Base-by-base conservation (phyloP, 2,888 invertebrate species). In the Pheosia tremula region DNA sequence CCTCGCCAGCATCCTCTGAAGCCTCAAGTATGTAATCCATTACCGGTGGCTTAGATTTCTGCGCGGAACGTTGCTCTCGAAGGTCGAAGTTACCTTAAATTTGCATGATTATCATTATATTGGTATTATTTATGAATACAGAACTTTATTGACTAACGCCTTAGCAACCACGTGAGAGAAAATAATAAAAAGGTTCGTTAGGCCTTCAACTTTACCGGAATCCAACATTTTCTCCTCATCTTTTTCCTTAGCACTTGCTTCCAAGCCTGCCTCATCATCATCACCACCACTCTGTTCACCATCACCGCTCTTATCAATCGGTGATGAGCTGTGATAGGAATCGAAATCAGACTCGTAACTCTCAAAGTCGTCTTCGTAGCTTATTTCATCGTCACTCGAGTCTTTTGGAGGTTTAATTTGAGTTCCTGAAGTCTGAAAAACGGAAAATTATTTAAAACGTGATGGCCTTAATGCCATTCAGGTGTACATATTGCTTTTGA, bases 331-430 rank as follows among this genome's bases (percentile, higher is more conserved):
- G 56, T 90, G 89, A 61, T 92, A 91, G 0, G 94, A 93, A 10
- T 94, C 93, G 59, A 94, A 94, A 68, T 94, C 94, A 0, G 94
- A 94, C 69, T 93, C 93, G 68, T 94, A 94, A 55, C 93, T 93
- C 61, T 94, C 94, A 52, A 94, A 94, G 60, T 94, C 94, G n/a
- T 94, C 93, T 82, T 93, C 94, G 60, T 94, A 94, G 60, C 87
- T 91, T 0, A 89, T 64, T 38, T 92, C 90, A 60, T 89, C 90
- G 8, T 90, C 91, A 47, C 87, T 88, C 3, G 80, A 71, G 4
- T 39, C n/a, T n/a, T 13, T 55, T 5, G 55, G 0, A 38, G 39
- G 39, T 6, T 55, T 41, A 3, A 39, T 41, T 55, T 78, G 1
- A 56, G 54, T 11, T 43, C 13, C 76, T 75, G 7, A 58, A 65